These are phyloP conservation scores for Bombyx mandarina DNA, from an alignment of 1,140 invertebrate genomes.

Conservation along the genomic window DNA sequence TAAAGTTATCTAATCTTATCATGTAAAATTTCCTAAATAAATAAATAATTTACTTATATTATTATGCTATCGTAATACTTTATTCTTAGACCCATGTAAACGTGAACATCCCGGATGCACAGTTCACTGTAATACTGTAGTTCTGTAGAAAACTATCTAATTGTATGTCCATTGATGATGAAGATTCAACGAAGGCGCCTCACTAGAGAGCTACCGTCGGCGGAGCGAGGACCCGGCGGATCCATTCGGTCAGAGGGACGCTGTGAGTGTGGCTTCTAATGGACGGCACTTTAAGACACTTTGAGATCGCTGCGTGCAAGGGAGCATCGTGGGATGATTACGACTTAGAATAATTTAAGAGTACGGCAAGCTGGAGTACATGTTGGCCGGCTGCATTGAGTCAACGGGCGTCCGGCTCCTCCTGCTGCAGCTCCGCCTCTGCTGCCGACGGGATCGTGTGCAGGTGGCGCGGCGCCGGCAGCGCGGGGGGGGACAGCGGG, in stretches of 20 bases:
- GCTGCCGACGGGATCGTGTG: constrained; percentile 87
- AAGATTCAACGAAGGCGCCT: background rate
- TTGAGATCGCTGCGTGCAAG: background rate
- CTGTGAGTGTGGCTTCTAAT: constrained; percentile 14
- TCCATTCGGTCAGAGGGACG: background rate
- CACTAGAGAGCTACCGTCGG: too few species aligned
- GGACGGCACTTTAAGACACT: constrained; percentile 30
- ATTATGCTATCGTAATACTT: constrained; percentile 22
- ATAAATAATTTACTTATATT: constrained; percentile 22
- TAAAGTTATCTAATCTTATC: too few species aligned
- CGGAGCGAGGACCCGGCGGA: too few species aligned
- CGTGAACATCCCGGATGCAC: background rate
- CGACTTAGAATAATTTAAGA: too few species aligned
- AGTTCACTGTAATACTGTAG: constrained; percentile 13
- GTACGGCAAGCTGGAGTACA: too few species aligned
- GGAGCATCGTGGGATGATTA: too few species aligned
- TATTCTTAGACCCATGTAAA: constrained; percentile 12
- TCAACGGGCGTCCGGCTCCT: constrained; percentile 67
- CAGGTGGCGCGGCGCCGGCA: constrained; percentile 76
- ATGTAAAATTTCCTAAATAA: constrained; percentile 40
- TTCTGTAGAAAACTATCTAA: constrained; percentile 33
- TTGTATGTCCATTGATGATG: background rate
- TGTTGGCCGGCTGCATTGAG: background rate
- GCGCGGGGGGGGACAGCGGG: constrained; percentile 72
- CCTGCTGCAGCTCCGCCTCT: constrained; percentile 82